Percentiles rank a stretch among this genome's conserved stretches.
Evolutionary conservation across 2,888 invertebrate species (phyloP).

Genomic region (Thereva unica): DNA sequence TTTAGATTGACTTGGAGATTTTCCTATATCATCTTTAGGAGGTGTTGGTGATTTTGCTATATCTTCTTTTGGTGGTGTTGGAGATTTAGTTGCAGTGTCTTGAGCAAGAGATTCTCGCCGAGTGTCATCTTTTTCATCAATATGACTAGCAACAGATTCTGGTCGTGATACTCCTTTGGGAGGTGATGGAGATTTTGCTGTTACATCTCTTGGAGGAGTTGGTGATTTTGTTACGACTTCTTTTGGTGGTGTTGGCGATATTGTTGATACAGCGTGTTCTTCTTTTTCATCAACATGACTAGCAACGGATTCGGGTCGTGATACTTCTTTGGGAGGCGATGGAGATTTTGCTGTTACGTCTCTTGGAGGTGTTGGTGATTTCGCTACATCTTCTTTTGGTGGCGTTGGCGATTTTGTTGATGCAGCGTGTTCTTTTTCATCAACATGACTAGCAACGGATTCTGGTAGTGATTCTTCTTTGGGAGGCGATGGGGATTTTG

Average conservation of each 20-base stretch:
- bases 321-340: conserved; percentile 12
- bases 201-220: too few relatives aligned
- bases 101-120: conserved; percentile 5
- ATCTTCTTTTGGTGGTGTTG: conserved; percentile 11
- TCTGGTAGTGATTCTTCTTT: conserved; percentile 45
- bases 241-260: too few relatives aligned
- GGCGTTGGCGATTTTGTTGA: too few relatives aligned
- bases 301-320: conserved; percentile 37
- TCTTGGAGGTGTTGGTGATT: too few relatives aligned
- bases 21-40: too few relatives aligned
- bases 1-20: too few relatives aligned
- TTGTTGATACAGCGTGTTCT: not conserved
- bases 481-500: conserved; percentile 46
- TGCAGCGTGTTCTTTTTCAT: conserved; percentile 32
- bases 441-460: conserved; percentile 45
- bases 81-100: not conserved
- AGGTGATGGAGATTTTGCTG: conserved; percentile 7
- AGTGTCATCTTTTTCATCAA: conserved; percentile 44
- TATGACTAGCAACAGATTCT: conserved; percentile 38
- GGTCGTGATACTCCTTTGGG: conserved; percentile 29
- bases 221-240: too few relatives aligned
- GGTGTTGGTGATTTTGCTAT: conserved; percentile 37
- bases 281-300: conserved; percentile 37
- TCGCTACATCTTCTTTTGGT: too few relatives aligned
- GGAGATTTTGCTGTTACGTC: conserved; percentile 23